Conservation (phyloP, 2,797 vertebrate genomes). For the Vultur gryphus region DNA sequence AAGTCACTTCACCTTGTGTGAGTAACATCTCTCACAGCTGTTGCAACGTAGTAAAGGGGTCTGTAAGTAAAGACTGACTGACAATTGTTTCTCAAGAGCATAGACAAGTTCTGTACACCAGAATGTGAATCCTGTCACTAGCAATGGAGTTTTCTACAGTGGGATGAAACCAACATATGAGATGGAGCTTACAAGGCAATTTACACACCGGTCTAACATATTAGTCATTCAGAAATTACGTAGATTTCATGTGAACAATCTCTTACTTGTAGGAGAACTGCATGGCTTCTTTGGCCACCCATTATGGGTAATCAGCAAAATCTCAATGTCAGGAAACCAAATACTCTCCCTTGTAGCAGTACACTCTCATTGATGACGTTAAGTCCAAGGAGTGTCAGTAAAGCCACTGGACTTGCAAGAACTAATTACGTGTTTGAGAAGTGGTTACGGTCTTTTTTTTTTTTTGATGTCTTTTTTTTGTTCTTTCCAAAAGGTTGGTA, state of each 20-base stretch:
- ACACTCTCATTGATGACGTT: fast-evolving
- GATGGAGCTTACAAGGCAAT: not conserved
- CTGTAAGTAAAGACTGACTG: too few relatives aligned
- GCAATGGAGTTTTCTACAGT: not conserved
- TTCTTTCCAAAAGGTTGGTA: not conserved
- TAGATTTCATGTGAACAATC: not conserved
- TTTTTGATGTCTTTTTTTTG: not conserved
- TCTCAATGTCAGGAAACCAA: not conserved
- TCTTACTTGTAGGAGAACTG: not conserved
- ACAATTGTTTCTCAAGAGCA: not conserved
- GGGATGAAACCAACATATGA: not conserved
- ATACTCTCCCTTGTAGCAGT: not conserved
- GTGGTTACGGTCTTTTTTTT: fast-evolving
- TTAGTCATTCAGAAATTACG: not conserved
- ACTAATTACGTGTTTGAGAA: not conserved
- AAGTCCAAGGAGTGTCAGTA: not conserved
- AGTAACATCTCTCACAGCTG: not conserved
- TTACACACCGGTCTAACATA: not conserved
- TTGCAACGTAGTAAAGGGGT: fast-evolving
- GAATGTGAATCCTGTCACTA: not conserved
- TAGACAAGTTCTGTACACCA: not conserved
- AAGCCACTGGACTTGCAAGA: not conserved
- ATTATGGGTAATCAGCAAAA: not conserved
- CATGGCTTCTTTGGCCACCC: not conserved
- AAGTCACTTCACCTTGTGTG: too few relatives aligned